phyloP scores from a whole-genome alignment of 23 tunicate genomes.

The Trididemnum nubilum region DNA sequence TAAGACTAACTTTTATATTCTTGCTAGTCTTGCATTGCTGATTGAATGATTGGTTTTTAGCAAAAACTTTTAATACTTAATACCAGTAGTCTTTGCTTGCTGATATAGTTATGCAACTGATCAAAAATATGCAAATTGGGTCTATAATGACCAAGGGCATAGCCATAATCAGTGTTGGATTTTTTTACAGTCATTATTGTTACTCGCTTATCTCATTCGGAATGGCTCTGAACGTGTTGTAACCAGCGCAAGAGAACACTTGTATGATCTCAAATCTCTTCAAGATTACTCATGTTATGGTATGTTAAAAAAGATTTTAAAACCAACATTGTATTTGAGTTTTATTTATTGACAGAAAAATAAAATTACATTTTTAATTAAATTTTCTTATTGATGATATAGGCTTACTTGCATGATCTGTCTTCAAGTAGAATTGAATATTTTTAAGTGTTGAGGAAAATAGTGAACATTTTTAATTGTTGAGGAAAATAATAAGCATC shows the following conservation, averaged over 20 bases:
- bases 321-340: background rate
- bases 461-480: too few species aligned
- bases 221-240: slow-evolving; percentile 97
- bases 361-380: too few species aligned
- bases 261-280: slow-evolving; percentile 89
- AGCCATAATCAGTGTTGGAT: background rate
- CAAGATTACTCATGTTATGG: slow-evolving; percentile 76
- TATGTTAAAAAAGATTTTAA: slow-evolving; percentile 8
- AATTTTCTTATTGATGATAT: too few species aligned
- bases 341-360: background rate
- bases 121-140: background rate
- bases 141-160: background rate
- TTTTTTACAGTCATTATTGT: slow-evolving; percentile 42
- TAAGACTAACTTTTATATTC: too few species aligned
- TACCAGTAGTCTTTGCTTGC: too few species aligned
- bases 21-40: too few species aligned
- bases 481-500: too few species aligned
- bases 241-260: slow-evolving; percentile 89
- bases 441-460: too few species aligned
- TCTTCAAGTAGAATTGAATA: too few species aligned
- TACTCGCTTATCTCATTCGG: slow-evolving; percentile 67
- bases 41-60: too few species aligned
- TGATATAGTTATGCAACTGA: background rate
- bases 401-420: too few species aligned
- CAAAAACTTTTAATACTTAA: too few species aligned